Conservation (phyloP, 2,113 vertebrate species). For the Oxygymnocypris stewartii region DNA sequence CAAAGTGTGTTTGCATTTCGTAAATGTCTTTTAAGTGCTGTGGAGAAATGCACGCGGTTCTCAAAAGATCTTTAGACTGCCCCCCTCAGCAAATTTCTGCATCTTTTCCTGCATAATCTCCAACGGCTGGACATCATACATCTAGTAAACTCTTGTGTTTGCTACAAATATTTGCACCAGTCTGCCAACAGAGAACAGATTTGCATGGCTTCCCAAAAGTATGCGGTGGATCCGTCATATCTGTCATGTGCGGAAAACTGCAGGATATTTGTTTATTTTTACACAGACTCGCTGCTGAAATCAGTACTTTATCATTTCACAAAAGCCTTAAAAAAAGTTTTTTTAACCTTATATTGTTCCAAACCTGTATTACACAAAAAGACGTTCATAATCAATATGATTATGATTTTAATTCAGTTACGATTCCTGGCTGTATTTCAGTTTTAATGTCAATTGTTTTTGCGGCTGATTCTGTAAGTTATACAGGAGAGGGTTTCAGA, state of each 20-base stretch:
- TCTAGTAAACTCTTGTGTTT: constrained; percentile 25
- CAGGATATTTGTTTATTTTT: background rate
- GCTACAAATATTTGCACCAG: constrained; percentile 23
- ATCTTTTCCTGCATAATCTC: constrained; percentile 22
- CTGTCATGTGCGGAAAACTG: background rate
- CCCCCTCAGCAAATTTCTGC: background rate
- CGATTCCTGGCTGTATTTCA: background rate
- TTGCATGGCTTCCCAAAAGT: constrained; percentile 10
- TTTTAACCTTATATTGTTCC: background rate
- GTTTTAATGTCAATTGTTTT: too few relatives aligned
- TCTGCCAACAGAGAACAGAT: constrained; percentile 2
- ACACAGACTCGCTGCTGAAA: background rate
- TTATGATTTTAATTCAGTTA: background rate
- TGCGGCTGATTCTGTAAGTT: background rate
- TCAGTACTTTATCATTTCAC: background rate
- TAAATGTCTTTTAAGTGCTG: constrained; percentile 35
- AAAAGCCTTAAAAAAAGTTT: background rate
- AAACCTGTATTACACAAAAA: background rate
- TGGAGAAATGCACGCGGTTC: background rate
- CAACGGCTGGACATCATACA: constrained; percentile 35
- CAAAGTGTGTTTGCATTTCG: constrained; percentile 48
- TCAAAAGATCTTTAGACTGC: constrained; percentile 11
- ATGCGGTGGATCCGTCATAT: constrained; percentile 11
- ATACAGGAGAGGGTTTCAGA: background rate
- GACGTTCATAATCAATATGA: background rate